Percentiles rank a stretch among this genome's conserved stretches.
Evolutionary conservation across 2,113 vertebrate species (phyloP).

Genomic region (Nannospalax galili): DNA sequence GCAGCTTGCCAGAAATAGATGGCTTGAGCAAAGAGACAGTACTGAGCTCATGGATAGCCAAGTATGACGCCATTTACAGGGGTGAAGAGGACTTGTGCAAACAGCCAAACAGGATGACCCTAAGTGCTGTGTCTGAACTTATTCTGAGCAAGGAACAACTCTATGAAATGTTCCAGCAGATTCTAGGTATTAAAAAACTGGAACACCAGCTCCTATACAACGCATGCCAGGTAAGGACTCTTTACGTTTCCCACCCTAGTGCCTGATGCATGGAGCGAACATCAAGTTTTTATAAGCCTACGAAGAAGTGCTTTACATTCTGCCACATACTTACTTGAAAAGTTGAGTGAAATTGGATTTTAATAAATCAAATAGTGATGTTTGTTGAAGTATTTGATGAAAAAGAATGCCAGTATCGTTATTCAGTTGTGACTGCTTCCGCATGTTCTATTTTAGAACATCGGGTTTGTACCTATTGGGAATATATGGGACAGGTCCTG

Average conservation of each 20-base stretch:
- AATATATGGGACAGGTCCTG: neutral
- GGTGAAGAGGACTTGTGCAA: slow-evolving; percentile 95
- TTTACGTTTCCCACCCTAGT: neutral
- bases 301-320: neutral
- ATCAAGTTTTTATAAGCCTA: neutral
- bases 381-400: neutral
- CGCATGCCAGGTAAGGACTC: slow-evolving; percentile 94
- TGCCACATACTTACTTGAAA: neutral
- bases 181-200: slow-evolving; percentile 95
- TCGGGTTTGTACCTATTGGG: neutral
- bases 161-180: slow-evolving; percentile 99
- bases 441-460: neutral
- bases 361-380: slow-evolving; percentile 8
- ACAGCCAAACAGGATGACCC: slow-evolving; percentile 90
- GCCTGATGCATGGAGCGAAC: neutral
- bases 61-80: slow-evolving; percentile 95
- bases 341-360: slow-evolving; percentile 48
- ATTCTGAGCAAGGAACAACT: slow-evolving; percentile 99
- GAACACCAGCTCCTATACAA: slow-evolving; percentile 99
- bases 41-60: slow-evolving; percentile 97
- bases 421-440: neutral
- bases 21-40: slow-evolving; percentile 99
- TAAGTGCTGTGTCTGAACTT: slow-evolving; percentile 95
- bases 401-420: slow-evolving; percentile 23
- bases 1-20: slow-evolving; percentile 97